Percentiles rank a stretch among this genome's conserved stretches.
phyloP scores from a whole-genome alignment of 2,797 vertebrate species.

The Lagorchestes hirsutus region DNA sequence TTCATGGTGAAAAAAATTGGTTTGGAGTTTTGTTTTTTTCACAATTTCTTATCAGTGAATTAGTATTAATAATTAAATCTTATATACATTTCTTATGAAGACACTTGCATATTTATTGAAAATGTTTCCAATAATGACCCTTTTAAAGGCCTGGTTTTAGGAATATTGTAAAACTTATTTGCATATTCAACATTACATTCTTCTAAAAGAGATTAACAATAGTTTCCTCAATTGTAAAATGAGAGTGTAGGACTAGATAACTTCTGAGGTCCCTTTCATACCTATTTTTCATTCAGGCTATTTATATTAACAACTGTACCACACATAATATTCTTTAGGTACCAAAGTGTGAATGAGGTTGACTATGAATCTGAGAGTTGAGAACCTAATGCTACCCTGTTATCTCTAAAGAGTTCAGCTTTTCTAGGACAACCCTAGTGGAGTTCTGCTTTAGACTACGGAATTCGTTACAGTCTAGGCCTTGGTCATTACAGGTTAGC shows the following conservation, averaged over 20 bases:
- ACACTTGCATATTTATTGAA: background rate
- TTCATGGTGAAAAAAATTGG: fast-evolving
- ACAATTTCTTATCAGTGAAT: slow-evolving; percentile 25
- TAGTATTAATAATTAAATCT: background rate
- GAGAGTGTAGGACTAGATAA: background rate
- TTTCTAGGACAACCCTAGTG: slow-evolving; percentile 21
- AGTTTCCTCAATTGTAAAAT: background rate
- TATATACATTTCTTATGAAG: background rate
- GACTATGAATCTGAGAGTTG: slow-evolving; percentile 40
- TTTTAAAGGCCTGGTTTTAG: slow-evolving; percentile 44
- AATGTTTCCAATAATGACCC: background rate
- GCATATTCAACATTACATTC: slow-evolving; percentile 24
- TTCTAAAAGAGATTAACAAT: background rate
- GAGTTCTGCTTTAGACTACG: slow-evolving; percentile 10
- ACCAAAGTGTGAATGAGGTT: slow-evolving; percentile 55
- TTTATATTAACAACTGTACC: background rate
- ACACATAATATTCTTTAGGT: slow-evolving; percentile 17
- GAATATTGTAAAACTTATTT: slow-evolving; percentile 25
- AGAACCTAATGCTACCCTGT: slow-evolving; percentile 35
- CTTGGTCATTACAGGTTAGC: slow-evolving; percentile 12
- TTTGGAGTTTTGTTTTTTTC: slow-evolving; percentile 8
- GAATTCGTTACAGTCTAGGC: background rate
- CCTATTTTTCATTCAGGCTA: background rate
- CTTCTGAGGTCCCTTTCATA: background rate
- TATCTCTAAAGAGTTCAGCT: slow-evolving; percentile 21